Evolutionary conservation across 2,797 vertebrate species (phyloP).

Genomic region (Erpetoichthys calabaricus): DNA sequence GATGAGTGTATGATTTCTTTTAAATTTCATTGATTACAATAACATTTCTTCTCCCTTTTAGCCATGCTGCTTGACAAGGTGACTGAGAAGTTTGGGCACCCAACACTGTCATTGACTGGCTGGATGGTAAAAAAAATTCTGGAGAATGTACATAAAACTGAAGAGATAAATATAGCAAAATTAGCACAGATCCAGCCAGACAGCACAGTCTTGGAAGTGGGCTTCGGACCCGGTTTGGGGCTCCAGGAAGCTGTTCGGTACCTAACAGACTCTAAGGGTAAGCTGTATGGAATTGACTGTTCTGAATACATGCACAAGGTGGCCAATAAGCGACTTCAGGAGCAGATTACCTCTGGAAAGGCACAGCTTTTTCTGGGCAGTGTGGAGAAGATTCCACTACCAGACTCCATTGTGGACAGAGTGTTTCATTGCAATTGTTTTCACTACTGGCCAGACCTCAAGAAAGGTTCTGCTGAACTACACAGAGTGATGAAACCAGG

Average conservation of each 20-base stretch:
- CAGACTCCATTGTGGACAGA: conserved; percentile 39
- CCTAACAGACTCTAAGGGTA: conserved; percentile 34
- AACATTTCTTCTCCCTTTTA: background rate
- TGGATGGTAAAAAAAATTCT: background rate
- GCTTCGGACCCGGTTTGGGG: conserved; percentile 36
- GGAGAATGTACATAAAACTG: background rate
- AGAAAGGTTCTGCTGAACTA: conserved; percentile 1
- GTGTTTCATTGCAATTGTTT: conserved; percentile 51
- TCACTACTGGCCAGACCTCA: conserved; percentile 10
- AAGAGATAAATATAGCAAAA: background rate
- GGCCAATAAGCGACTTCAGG: conserved; percentile 32
- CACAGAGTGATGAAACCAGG: conserved; percentile 13
- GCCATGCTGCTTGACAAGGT: background rate
- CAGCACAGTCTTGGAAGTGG: background rate
- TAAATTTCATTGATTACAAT: too few species aligned
- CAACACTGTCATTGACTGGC: background rate
- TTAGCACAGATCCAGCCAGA: conserved; percentile 4
- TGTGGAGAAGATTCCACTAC: conserved; percentile 40
- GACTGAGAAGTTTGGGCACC: background rate
- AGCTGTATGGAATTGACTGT: conserved; percentile 49
- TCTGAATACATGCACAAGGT: conserved; percentile 51
- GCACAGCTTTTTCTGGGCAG: conserved; percentile 36
- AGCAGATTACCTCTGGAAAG: conserved; percentile 32
- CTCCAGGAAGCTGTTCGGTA: conserved; percentile 31
- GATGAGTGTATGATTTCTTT: too few species aligned